Evolutionary conservation across 2,797 vertebrate species (phyloP).

Genomic region (Danio aesculapii): DNA sequence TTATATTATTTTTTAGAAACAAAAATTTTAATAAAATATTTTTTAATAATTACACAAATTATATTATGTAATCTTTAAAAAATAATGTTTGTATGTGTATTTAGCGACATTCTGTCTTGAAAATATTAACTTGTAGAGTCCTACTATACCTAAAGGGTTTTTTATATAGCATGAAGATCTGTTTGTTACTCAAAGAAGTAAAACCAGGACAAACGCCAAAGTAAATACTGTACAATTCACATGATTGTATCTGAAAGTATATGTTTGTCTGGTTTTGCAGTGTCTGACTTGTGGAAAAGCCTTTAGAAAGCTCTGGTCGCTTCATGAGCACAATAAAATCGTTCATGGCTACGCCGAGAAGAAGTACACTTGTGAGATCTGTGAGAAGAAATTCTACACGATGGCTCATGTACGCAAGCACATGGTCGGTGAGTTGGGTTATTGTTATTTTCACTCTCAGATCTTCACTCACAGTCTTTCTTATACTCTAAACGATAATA

Average conservation of each 20-base stretch:
- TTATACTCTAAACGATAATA: neutral
- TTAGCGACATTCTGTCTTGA: too few species aligned
- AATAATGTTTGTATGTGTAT: too few species aligned
- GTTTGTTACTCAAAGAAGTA: neutral
- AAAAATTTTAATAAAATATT: too few species aligned
- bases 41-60: too few species aligned
- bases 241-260: neutral
- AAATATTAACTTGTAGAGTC: too few species aligned
- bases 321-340: conserved; percentile 97
- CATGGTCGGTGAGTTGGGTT: conserved; percentile 94
- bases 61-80: too few species aligned
- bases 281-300: conserved; percentile 93
- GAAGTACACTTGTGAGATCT: conserved; percentile 98
- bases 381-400: conserved; percentile 99
- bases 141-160: too few species aligned
- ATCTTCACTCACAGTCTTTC: neutral
- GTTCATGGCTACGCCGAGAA: conserved; percentile 96
- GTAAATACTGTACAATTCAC: neutral
- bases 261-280: conserved; percentile 71
- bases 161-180: neutral
- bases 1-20: too few species aligned
- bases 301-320: conserved; percentile 98
- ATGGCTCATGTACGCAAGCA: conserved; percentile 99
- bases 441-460: neutral
- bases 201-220: neutral